A percentile compares a stretch with the other conserved stretches of the same genome.
Conservation (phyloP, 2,113 vertebrate genomes). For the Phylloscopus whistleri region DNA sequence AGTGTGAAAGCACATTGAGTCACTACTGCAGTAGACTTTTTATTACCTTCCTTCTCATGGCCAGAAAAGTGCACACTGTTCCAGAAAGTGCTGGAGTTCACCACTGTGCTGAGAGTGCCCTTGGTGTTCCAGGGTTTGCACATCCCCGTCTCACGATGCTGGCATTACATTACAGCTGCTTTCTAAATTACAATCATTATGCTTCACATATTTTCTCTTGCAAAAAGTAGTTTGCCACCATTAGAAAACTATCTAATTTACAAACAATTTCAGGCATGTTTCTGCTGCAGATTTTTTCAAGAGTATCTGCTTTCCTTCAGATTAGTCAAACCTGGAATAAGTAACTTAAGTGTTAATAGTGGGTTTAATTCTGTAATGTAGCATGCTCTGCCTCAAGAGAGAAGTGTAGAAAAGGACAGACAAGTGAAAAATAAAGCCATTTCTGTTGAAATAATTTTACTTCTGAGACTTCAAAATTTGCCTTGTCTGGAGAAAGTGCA, state of each 20-base stretch:
- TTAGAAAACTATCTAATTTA: background rate
- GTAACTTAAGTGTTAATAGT: background rate
- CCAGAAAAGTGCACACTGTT: background rate
- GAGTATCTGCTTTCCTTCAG: background rate
- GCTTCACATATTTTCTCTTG: background rate
- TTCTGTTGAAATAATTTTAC: background rate
- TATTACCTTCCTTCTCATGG: background rate
- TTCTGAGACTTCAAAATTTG: background rate
- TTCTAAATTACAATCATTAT: background rate
- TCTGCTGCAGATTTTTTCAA: background rate
- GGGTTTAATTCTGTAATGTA: background rate
- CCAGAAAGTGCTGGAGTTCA: background rate
- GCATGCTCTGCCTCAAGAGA: background rate
- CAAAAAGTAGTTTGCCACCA: background rate
- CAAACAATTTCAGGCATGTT: background rate
- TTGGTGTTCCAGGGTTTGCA: background rate
- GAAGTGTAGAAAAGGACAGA: background rate
- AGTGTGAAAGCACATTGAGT: background rate
- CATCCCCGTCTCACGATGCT: rapidly evolving
- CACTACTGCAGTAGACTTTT: background rate
- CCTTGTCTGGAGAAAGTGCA: background rate
- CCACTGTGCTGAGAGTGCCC: background rate
- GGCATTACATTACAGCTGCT: background rate
- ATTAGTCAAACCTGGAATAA: background rate
- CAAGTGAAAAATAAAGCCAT: background rate